These are phyloP conservation scores for Biston stratarius DNA, from an alignment of 2,888 invertebrate genomes.

Conservation along the genomic window DNA sequence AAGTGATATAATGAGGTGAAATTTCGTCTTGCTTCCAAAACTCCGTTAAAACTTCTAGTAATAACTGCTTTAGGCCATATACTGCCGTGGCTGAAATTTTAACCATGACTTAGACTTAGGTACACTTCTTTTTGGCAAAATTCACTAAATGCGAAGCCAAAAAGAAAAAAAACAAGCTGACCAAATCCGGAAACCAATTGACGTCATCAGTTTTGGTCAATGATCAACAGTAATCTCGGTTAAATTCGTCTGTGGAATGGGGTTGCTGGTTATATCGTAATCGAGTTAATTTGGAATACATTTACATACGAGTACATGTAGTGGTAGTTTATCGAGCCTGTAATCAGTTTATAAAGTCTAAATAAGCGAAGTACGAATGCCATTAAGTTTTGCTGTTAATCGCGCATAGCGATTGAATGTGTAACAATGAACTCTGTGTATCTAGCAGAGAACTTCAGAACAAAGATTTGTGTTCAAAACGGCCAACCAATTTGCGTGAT, in stretches of 20 bases:
- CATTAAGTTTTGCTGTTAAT: not conserved
- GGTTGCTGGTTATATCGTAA: constrained; percentile 52
- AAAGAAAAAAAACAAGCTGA: constrained; percentile 3
- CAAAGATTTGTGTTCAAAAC: not conserved
- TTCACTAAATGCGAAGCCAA: not conserved
- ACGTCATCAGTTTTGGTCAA: constrained; percentile 30
- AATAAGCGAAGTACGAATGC: constrained; percentile 64
- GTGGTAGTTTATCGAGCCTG: constrained; percentile 68
- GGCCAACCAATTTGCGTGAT: too few species aligned
- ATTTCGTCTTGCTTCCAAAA: too few species aligned
- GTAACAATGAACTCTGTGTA: not conserved
- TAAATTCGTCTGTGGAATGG: constrained; percentile 28
- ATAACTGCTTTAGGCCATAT: too few species aligned
- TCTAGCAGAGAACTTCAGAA: not conserved
- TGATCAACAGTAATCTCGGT: constrained; percentile 34
- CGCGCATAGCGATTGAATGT: not conserved
- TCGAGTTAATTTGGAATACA: constrained; percentile 58
- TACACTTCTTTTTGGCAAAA: too few species aligned
- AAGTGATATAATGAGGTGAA: too few species aligned
- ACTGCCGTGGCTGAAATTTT: too few species aligned
- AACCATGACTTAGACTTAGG: too few species aligned
- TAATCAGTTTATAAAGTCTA: constrained; percentile 77
- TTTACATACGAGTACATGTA: constrained; percentile 61
- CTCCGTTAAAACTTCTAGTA: too few species aligned
- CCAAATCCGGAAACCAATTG: constrained; percentile 39